Base-by-base conservation (phyloP, 2,888 invertebrate species). In the Drosophila rubida region DNA sequence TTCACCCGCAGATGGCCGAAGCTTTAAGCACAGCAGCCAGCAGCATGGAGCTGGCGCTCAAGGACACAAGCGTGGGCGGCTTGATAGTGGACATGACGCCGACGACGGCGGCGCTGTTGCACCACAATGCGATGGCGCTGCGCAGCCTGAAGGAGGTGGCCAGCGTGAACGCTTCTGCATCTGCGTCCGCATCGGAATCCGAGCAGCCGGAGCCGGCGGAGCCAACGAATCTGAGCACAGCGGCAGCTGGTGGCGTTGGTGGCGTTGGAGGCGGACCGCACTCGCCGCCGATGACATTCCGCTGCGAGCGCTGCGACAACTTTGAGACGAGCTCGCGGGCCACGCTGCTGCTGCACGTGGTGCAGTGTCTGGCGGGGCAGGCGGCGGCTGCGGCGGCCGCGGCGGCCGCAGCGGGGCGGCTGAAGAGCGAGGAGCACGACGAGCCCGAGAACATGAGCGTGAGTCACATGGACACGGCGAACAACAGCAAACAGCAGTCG, bases 241-340 rank as follows among this genome's bases (percentile, higher is more conserved):
- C 11, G 25, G 5, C 1, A 25, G 25, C 6, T 7, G 25, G 25
- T 1, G 25, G 23, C 23, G 4, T 4, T n/a, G 9, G 23, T 69
- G 64, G 49, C 11, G 19, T 1, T 6, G 6, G 25, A 16, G 8
- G 30, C 6, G 4, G 19, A 19, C 74, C 83, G 7, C 78, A 87
- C 5, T 80, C 90, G 64, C 88, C 90, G 53, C 74, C 86, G 19
- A 75, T 90, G 73, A 82, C 87, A 67, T 91, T 91, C 78, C 91
- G 91, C 16, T 96, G 96, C 92, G 96, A 96, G 81, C 94, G 95
- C 75, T 97, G 97, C 92, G 96, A 96, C 90, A 95, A 94, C 89
- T 97, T 96, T 91, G 97, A 96, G 92, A 95, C 96, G 8, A 93
- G 94, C 89, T 96, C 95, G 89, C 95, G 95, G 90, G 93, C 95